Evolutionary conservation across 2,888 invertebrate genomes (phyloP).

Genomic region (Agonopterix heracliana): DNA sequence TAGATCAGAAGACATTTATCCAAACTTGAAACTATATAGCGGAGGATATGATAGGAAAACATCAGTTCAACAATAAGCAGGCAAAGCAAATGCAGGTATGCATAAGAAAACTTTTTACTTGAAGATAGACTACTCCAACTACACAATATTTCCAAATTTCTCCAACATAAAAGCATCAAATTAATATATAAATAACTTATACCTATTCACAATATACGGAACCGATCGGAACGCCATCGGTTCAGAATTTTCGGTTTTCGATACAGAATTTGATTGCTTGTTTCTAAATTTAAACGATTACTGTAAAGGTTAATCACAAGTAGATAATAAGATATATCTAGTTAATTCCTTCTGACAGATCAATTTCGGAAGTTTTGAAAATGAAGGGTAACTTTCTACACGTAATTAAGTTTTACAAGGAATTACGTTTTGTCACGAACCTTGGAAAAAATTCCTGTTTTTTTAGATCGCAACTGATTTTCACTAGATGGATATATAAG

Average conservation of each 20-base stretch:
- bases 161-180: too few species aligned
- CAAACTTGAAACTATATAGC: too few species aligned
- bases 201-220: not conserved
- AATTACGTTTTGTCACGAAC: constrained; percentile 36
- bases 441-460: not conserved
- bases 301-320: constrained; percentile 4
- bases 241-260: too few species aligned
- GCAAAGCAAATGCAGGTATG: too few species aligned
- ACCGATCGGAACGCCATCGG: not conserved
- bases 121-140: constrained; percentile 10
- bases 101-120: constrained; percentile 16
- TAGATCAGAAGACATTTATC: too few species aligned
- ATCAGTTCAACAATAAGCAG: too few species aligned
- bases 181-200: not conserved
- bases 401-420: constrained; percentile 23
- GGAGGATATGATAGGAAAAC: too few species aligned
- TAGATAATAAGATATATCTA: constrained; percentile 9
- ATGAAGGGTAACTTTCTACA: constrained; percentile 19
- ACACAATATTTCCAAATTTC: too few species aligned
- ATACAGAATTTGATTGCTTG: not conserved
- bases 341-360: constrained; percentile 18
- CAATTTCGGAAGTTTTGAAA: constrained; percentile 14
- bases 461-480: too few species aligned
- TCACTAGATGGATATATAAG: too few species aligned
- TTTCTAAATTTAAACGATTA: not conserved